Conservation (phyloP, 2,888 invertebrate species). For the Pediacus dermestoides region DNA sequence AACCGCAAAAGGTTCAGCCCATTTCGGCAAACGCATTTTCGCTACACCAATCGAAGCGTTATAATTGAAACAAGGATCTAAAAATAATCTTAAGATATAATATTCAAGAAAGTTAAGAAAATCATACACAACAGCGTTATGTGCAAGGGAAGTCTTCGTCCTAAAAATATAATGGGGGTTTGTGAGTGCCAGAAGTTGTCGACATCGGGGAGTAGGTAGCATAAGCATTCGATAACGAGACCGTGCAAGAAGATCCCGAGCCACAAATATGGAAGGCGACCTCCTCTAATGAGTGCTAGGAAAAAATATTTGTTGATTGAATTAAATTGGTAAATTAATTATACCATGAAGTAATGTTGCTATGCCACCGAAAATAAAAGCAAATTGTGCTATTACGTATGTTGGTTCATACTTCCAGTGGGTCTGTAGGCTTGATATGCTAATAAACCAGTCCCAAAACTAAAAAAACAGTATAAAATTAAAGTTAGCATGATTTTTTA, state of each 20-base stretch:
- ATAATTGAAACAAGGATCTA: slow-evolving; percentile 60
- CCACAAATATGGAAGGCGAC: slow-evolving; percentile 73
- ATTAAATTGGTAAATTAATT: slow-evolving; percentile 26
- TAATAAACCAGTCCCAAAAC: slow-evolving; percentile 63
- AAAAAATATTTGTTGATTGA: slow-evolving; percentile 25
- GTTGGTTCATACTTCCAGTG: slow-evolving; percentile 66
- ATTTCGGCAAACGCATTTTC: slow-evolving; percentile 55
- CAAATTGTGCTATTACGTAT: slow-evolving; percentile 61
- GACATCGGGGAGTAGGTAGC: slow-evolving; percentile 67
- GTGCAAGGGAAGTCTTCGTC: slow-evolving; percentile 68
- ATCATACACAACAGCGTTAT: slow-evolving; percentile 66
- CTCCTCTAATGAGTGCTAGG: slow-evolving; percentile 66
- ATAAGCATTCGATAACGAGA: slow-evolving; percentile 66
- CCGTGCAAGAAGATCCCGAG: slow-evolving; percentile 70
- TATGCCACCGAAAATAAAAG: slow-evolving; percentile 59
- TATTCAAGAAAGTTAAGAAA: too few species aligned
- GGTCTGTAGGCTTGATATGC: slow-evolving; percentile 53
- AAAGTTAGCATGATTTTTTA: too few species aligned
- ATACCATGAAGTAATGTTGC: slow-evolving; percentile 69
- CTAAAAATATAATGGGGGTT: slow-evolving; percentile 68
- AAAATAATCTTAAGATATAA: too few species aligned
- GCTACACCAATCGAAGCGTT: slow-evolving; percentile 58
- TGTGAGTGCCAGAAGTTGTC: slow-evolving; percentile 85
- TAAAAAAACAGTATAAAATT: too few species aligned
- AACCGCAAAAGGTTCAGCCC: slow-evolving; percentile 63